These are phyloP conservation scores for Goniozus legneri DNA, from an alignment of 1,140 invertebrate species.

Conservation along the genomic window DNA sequence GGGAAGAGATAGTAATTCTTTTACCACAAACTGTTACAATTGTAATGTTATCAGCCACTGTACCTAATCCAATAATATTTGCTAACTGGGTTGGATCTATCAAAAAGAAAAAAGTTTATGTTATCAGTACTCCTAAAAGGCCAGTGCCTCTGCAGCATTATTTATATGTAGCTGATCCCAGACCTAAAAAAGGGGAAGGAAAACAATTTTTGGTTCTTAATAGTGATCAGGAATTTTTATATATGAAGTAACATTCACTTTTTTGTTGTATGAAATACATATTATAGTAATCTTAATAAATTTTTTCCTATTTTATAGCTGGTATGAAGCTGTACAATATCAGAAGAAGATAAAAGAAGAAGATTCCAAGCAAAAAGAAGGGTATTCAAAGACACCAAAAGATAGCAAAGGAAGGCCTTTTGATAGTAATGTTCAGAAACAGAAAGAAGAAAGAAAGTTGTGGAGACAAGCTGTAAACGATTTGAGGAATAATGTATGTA, in stretches of 20 bases:
- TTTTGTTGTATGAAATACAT: no score
- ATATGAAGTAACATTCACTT: no score
- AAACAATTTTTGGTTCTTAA: constrained; percentile 56
- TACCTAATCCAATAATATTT: constrained; percentile 95
- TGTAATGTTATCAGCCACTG: constrained; percentile 96
- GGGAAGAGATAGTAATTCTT: constrained; percentile 98
- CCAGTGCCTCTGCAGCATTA: constrained; percentile 95
- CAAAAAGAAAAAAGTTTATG: constrained; percentile 90
- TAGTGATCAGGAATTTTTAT: not conserved
- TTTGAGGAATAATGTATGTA: not conserved
- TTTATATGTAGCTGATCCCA: constrained; percentile 79
- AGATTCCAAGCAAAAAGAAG: no score
- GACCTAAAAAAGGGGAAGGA: constrained; percentile 70
- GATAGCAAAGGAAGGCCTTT: no score
- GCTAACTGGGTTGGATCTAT: constrained; percentile 96
- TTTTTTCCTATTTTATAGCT: not conserved
- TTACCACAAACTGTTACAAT: constrained; percentile 92
- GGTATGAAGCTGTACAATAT: not conserved
- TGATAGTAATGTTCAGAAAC: not conserved
- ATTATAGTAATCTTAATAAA: no score
- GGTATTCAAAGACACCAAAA: not conserved
- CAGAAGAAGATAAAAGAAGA: not conserved
- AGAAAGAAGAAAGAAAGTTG: not conserved
- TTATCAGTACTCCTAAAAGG: constrained; percentile 89
- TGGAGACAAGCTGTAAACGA: not conserved